Evolutionary conservation across 2,888 invertebrate species (phyloP), one percentile per base, ranked within the genome.

Genomic region (Lepidocyrtoides sp.): DNA sequence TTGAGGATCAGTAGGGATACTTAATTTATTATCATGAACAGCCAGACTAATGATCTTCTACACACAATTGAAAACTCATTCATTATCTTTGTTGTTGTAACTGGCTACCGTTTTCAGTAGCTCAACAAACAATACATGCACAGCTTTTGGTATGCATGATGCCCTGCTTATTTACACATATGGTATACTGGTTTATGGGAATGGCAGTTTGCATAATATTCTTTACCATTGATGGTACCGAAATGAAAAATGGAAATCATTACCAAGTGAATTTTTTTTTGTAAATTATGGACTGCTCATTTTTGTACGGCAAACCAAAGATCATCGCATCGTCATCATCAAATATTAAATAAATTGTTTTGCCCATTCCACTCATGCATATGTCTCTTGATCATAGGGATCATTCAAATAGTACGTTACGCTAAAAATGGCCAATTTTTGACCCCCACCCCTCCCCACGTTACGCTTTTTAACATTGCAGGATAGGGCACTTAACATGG

Each of bases 21-120:
- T 48, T 83, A 83, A 89, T 89, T 89, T 89, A 89, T 89, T 72
- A 89, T 83, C 75, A 83, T 83, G 89, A 83, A 54, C 75, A 41
- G 89, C 54, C 72, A 89, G 63, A 83, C 89, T 89, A 89, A 89
- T 89, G 89, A 89, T 89, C 72, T 48, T 75, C 79, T 81, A 66
- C 81, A 63, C 77, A 86, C 44, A 85, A 85, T 72, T 72, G 85
- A 54, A 84, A 66, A 84, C 66, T 66, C 83, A 84, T 66, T 51
- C 66, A 66, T 66, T 66, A 69, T 51, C 66, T 84, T 51, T 84
- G 83, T 44, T 83, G 44, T 69, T 66, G 57, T 32, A 69, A 51
- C 69, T 69, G 23, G 86, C 86, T 86, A 86, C 86, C 69, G 86
- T 86, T 75, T 83, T 81, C 81, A 81, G 26, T 54, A 81, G 60